Conservation (phyloP, 2,888 invertebrate species). For the Eumacrocentrus americanus region DNA sequence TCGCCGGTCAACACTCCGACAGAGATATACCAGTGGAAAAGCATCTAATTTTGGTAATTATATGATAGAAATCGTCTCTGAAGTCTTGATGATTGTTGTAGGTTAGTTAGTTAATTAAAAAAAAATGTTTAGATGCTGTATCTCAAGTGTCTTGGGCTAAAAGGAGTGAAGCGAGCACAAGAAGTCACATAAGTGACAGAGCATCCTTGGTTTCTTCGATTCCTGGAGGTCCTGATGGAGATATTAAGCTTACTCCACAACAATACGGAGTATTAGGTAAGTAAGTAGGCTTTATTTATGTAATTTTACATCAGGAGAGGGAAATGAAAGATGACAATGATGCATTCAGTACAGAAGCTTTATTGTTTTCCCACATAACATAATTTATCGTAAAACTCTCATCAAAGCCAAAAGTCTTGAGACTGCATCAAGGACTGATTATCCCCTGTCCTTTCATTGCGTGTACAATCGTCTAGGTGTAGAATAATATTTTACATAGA, state of each 20-base stretch:
- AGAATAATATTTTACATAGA: not conserved
- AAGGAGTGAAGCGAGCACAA: conserved; percentile 55
- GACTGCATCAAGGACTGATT: not conserved
- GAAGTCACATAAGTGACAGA: conserved; percentile 57
- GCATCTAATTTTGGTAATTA: conserved; percentile 57
- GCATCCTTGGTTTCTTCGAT: conserved; percentile 57
- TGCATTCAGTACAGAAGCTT: conserved; percentile 18
- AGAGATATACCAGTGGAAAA: conserved; percentile 52
- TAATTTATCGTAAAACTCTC: not conserved
- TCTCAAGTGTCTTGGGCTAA: conserved; percentile 59
- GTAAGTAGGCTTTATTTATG: conserved; percentile 53
- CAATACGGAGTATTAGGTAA: conserved; percentile 90
- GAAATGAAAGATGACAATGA: not conserved
- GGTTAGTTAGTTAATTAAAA: too few relatives aligned
- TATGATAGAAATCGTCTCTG: too few relatives aligned
- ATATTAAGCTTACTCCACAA: conserved; percentile 78
- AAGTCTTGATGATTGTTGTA: too few relatives aligned
- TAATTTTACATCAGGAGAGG: not conserved
- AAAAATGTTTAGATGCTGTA: conserved; percentile 49
- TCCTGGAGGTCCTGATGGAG: conserved; percentile 63
- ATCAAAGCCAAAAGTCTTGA: conserved; percentile 11
- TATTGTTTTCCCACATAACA: conserved; percentile 19
- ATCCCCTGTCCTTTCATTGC: not conserved
- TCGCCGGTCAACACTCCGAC: conserved; percentile 49
- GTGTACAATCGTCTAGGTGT: not conserved